These are phyloP conservation scores for Platycercus adscitus DNA, from an alignment of 2,113 vertebrate genomes.

Conservation along the genomic window DNA sequence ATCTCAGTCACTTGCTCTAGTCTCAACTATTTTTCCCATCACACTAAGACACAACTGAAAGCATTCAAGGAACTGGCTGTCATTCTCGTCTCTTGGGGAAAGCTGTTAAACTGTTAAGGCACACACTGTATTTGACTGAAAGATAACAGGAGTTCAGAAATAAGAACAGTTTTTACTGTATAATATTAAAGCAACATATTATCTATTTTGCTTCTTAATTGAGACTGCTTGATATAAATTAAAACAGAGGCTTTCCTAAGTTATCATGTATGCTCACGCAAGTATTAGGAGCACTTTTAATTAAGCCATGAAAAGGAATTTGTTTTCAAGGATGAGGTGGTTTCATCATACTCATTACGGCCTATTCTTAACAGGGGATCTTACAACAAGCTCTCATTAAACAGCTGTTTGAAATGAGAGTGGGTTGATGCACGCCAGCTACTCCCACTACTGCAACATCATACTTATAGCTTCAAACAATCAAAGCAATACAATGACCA, in stretches of 20 bases:
- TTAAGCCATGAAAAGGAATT: constrained; percentile 48
- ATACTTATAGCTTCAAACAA: not conserved
- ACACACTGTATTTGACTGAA: not conserved
- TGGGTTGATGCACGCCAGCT: not conserved
- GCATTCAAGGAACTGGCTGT: not conserved
- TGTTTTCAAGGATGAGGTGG: constrained; percentile 57
- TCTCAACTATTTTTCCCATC: not conserved
- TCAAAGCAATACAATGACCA: not conserved
- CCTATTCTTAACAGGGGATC: constrained; percentile 55
- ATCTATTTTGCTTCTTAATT: constrained; percentile 34
- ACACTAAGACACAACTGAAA: not conserved
- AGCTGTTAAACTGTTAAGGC: not conserved
- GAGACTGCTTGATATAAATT: constrained; percentile 30
- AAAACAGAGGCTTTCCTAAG: constrained; percentile 5
- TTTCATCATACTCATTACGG: constrained; percentile 55
- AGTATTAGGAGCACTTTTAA: constrained; percentile 62
- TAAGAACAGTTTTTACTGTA: not conserved
- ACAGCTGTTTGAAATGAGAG: constrained; percentile 29
- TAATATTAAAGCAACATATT: constrained; percentile 19
- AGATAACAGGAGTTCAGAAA: not conserved
- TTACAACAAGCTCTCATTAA: constrained; percentile 60
- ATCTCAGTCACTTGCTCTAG: not conserved
- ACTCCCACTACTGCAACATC: not conserved
- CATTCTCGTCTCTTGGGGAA: not conserved
- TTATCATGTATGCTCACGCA: constrained; percentile 12